Evolutionary conservation across 2,888 invertebrate genomes (phyloP).

Genomic region (Diarsia dahlii): DNA sequence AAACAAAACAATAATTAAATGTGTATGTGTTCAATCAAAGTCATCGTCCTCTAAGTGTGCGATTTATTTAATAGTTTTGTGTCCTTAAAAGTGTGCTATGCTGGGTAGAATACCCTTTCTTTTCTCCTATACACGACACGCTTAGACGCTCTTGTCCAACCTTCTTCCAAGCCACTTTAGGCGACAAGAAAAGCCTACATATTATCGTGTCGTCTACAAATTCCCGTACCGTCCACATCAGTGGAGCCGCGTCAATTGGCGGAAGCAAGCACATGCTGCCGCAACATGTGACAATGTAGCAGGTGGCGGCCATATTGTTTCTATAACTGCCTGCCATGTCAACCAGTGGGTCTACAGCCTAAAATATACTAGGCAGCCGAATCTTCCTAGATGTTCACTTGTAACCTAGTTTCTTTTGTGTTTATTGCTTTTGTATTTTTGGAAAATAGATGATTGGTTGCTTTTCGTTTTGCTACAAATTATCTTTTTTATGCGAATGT

Average conservation of each 20-base stretch:
- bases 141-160: background rate
- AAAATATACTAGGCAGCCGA: constrained; percentile 55
- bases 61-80: too few relatives aligned
- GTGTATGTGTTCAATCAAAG: too few relatives aligned
- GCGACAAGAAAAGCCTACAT: background rate
- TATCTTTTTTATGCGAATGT: background rate
- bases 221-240: constrained; percentile 67
- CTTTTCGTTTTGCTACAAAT: background rate
- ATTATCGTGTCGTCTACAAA: background rate
- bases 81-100: too few relatives aligned
- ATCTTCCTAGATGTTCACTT: constrained; percentile 44
- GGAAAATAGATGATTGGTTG: background rate
- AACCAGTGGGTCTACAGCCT: constrained; percentile 75
- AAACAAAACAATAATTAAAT: too few relatives aligned
- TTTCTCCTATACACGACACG: too few relatives aligned
- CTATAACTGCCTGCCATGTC: constrained; percentile 80
- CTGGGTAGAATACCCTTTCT: too few relatives aligned
- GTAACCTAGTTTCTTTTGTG: constrained; percentile 49
- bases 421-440: background rate
- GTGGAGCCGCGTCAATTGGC: constrained; percentile 75
- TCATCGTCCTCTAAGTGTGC: too few relatives aligned
- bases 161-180: background rate
- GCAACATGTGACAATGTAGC: constrained; percentile 81
- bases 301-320: constrained; percentile 83
- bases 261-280: constrained; percentile 85